A percentile compares a stretch with the other conserved stretches of the same genome.
phyloP scores from a whole-genome alignment of 2,888 invertebrate genomes.

The Ephialtes manifestator region DNA sequence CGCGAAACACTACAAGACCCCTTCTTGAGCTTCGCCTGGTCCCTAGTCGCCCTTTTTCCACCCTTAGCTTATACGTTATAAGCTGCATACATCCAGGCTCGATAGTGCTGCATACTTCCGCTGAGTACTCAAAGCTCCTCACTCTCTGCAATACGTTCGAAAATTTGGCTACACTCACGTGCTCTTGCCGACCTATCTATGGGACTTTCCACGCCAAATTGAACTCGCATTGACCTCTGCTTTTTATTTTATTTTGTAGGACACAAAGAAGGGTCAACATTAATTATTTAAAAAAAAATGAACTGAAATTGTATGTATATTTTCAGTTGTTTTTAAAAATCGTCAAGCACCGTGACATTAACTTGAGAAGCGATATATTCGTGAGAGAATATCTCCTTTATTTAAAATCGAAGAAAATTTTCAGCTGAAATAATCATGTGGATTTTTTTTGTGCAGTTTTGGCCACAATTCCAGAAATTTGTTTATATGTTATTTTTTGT shows the following conservation, averaged over 20 bases:
- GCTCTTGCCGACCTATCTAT: neutral
- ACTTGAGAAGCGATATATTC: too few species aligned
- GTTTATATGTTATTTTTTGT: too few species aligned
- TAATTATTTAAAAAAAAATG: neutral
- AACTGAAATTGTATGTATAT: too few species aligned
- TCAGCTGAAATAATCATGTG: too few species aligned
- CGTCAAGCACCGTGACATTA: too few species aligned
- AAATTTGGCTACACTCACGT: conserved; percentile 50
- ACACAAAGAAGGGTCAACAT: neutral
- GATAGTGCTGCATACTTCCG: conserved; percentile 34
- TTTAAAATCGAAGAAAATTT: too few species aligned
- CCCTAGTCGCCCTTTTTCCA: conserved; percentile 66
- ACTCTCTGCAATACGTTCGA: conserved; percentile 28
- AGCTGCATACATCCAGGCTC: conserved; percentile 19
- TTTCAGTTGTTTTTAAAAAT: too few species aligned
- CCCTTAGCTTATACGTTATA: conserved; percentile 58
- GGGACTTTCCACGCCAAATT: neutral
- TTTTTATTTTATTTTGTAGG: neutral
- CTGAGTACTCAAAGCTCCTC: conserved; percentile 52
- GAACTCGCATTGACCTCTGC: neutral
- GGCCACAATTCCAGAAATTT: too few species aligned
- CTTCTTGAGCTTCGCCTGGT: conserved; percentile 69
- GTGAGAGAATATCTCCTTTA: too few species aligned
- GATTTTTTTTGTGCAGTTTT: too few species aligned
- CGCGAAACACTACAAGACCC: conserved; percentile 81